Percentiles rank a stretch among this genome's conserved stretches.
These are phyloP conservation scores for Mastigias papua DNA, from an alignment of 30 jellyfish, hydroid and myxozoan genomes.

Conservation along the genomic window DNA sequence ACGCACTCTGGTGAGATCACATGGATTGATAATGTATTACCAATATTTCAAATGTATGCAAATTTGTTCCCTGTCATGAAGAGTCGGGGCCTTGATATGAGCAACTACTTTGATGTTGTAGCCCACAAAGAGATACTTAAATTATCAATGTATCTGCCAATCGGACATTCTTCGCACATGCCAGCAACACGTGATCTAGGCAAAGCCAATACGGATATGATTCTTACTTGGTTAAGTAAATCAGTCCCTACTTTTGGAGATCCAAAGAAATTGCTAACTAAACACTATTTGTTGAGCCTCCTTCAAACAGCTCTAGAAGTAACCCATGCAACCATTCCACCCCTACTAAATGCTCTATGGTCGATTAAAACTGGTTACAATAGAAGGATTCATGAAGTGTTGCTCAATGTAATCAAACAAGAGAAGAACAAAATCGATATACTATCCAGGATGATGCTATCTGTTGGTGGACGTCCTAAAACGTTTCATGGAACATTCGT, in stretches of 20 bases:
- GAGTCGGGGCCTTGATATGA: slow-evolving; percentile 48
- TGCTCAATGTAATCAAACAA: not conserved
- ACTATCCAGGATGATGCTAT: not conserved
- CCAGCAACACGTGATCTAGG: slow-evolving; percentile 74
- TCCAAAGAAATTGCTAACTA: slow-evolving; percentile 21
- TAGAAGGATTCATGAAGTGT: not conserved
- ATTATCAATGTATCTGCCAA: slow-evolving; percentile 39
- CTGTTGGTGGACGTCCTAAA: slow-evolving; percentile 54
- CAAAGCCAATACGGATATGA: slow-evolving; percentile 24
- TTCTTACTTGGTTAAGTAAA: slow-evolving; percentile 46
- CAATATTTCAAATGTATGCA: slow-evolving; percentile 53
- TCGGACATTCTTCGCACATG: slow-evolving; percentile 64
- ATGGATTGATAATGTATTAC: slow-evolving; percentile 59
- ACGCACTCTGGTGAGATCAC: slow-evolving; percentile 24
- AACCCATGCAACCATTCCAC: slow-evolving; percentile 53
- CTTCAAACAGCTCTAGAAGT: slow-evolving; percentile 56
- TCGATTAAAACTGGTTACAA: slow-evolving; percentile 42
- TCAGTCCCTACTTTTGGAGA: slow-evolving; percentile 47
- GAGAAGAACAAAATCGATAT: slow-evolving; percentile 20
- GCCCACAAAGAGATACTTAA: slow-evolving; percentile 47
- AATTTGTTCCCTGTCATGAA: slow-evolving; percentile 60
- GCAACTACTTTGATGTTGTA: slow-evolving; percentile 62
- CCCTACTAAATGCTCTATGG: slow-evolving; percentile 32
- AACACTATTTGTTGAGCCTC: slow-evolving; percentile 24
- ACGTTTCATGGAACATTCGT: slow-evolving; percentile 30